Conservation (phyloP, 2,888 invertebrate species). For the Drosophila buzzatii region DNA sequence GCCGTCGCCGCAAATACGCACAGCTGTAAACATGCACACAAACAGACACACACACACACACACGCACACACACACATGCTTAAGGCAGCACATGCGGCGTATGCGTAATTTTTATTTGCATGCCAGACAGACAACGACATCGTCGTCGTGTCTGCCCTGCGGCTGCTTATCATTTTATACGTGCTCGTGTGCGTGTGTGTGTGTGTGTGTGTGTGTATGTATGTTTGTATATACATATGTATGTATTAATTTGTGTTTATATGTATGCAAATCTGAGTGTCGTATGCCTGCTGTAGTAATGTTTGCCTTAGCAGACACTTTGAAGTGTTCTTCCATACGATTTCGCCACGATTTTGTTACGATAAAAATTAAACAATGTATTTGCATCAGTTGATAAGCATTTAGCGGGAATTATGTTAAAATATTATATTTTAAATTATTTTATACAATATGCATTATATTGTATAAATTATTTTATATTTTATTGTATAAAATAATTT, state of each 20-base stretch:
- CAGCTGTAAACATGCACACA: constrained; percentile 8
- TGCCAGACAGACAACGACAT: constrained; percentile 50
- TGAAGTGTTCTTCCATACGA: constrained; percentile 31
- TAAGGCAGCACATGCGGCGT: constrained; percentile 56
- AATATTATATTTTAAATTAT: too few relatives aligned
- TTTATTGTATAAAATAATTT: background rate
- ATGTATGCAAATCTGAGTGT: constrained; percentile 20
- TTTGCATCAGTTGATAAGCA: background rate
- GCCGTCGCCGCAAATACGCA: constrained; percentile 26
- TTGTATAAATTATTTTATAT: too few relatives aligned
- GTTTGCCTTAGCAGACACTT: constrained; percentile 17
- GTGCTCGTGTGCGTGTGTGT: background rate
- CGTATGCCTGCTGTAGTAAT: constrained; percentile 15
- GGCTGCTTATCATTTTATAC: constrained; percentile 73
- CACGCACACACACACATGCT: background rate
- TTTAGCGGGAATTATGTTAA: too few relatives aligned
- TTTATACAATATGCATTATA: too few relatives aligned
- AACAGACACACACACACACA: background rate
- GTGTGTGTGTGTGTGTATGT: background rate
- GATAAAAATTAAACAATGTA: background rate
- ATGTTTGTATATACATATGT: background rate
- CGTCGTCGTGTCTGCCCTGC: constrained; percentile 41
- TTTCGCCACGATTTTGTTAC: constrained; percentile 30
- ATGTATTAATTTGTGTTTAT: background rate
- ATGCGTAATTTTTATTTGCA: constrained; percentile 77